A percentile compares a stretch with the other conserved stretches of the same genome.
Conservation (phyloP, 2,888 invertebrate species). For the Apeira syringaria region DNA sequence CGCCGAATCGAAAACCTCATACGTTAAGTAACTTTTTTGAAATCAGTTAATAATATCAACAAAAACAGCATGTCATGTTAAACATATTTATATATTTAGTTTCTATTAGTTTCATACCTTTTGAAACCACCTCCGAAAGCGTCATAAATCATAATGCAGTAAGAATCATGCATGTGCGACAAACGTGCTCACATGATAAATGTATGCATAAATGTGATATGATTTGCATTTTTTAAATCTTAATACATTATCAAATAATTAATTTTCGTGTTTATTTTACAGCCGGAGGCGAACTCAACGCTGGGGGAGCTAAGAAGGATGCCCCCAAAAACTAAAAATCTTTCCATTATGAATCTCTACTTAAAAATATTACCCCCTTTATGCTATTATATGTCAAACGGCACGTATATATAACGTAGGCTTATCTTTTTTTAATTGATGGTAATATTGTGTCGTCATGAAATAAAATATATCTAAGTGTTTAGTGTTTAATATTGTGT, state of each 20-base stretch:
- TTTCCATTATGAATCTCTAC: slow-evolving; percentile 16
- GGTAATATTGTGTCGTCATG: slow-evolving; percentile 54
- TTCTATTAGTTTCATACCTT: no score
- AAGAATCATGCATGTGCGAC: not conserved
- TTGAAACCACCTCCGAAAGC: no score
- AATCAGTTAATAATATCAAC: no score
- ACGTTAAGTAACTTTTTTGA: no score
- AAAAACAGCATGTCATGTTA: no score
- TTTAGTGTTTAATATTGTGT: slow-evolving; percentile 18
- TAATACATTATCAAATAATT: not conserved
- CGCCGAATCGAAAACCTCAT: no score
- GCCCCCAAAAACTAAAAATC: slow-evolving; percentile 37
- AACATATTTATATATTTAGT: no score
- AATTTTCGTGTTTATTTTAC: not conserved
- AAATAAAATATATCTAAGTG: slow-evolving; percentile 46
- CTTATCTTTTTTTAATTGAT: slow-evolving; percentile 12
- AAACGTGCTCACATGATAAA: not conserved
- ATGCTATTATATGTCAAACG: slow-evolving; percentile 34
- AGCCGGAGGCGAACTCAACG: slow-evolving; percentile 67
- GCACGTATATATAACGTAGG: slow-evolving; percentile 37
- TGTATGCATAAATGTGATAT: no score
- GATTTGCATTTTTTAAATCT: slow-evolving; percentile 4
- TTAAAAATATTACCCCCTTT: slow-evolving; percentile 15
- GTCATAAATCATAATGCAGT: no score
- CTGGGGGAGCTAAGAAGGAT: slow-evolving; percentile 47